Evolutionary conservation across 2,888 invertebrate species (phyloP).

Genomic region (Catocala fraxini): DNA sequence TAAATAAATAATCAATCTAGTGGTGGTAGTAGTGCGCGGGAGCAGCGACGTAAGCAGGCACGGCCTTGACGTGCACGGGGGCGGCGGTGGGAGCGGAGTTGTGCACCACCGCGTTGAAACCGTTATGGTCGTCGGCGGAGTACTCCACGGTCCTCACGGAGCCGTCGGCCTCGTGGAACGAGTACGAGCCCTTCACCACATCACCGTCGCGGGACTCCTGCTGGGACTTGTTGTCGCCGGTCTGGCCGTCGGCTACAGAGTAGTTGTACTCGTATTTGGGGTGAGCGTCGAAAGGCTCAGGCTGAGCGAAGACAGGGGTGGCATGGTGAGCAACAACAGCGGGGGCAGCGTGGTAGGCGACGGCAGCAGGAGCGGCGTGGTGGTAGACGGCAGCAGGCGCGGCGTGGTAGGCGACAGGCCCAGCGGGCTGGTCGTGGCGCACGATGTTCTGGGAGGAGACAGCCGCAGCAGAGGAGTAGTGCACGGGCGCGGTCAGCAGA

Average conservation of each 20-base stretch:
- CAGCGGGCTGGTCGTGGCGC: slow-evolving; percentile 62
- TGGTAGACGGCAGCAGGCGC: slow-evolving; percentile 22
- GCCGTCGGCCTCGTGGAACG: slow-evolving; percentile 74
- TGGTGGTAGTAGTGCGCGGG: too few relatives aligned
- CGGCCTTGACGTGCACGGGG: slow-evolving; percentile 36
- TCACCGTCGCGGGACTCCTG: slow-evolving; percentile 75
- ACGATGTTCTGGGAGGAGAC: slow-evolving; percentile 71
- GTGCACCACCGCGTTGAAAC: slow-evolving; percentile 57
- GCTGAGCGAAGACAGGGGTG: slow-evolving; percentile 53
- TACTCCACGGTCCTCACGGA: slow-evolving; percentile 74
- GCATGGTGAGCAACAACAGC: slow-evolving; percentile 16
- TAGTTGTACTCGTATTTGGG: slow-evolving; percentile 69
- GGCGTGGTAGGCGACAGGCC: slow-evolving; percentile 26
- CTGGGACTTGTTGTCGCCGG: slow-evolving; percentile 76
- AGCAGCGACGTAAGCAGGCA: slow-evolving; percentile 2
- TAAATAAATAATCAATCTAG: neutral
- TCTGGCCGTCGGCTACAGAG: slow-evolving; percentile 75
- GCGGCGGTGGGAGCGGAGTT: slow-evolving; percentile 50
- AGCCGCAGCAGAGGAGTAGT: slow-evolving; percentile 64
- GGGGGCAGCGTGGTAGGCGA: too few relatives aligned
- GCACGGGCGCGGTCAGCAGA: slow-evolving; percentile 58
- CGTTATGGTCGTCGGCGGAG: slow-evolving; percentile 72
- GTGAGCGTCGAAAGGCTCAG: slow-evolving; percentile 33
- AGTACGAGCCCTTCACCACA: slow-evolving; percentile 71
- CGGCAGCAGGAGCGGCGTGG: slow-evolving; percentile 21